phyloP scores from a whole-genome alignment of 2,113 vertebrate species.

The Empidonax alnorum region DNA sequence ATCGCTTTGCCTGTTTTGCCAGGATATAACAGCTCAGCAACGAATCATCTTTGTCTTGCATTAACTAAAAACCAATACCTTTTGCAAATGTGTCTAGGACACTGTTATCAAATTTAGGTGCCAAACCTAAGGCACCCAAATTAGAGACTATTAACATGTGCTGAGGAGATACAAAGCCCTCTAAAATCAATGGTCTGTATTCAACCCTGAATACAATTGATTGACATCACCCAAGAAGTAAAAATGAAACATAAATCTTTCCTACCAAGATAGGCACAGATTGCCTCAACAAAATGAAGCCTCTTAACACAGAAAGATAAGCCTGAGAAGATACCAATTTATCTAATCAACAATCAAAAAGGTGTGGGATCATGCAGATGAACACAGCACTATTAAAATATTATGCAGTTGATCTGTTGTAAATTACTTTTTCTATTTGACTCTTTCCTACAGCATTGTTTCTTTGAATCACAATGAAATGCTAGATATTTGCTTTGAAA shows the following conservation, averaged over 20 bases:
- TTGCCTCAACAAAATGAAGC: background rate
- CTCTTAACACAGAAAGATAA: background rate
- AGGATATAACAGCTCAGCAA: background rate
- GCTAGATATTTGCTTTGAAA: background rate
- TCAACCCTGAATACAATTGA: slow-evolving; percentile 30
- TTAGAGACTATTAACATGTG: background rate
- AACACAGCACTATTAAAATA: background rate
- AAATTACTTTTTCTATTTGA: background rate
- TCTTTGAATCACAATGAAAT: background rate
- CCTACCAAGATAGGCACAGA: background rate
- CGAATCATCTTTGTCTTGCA: background rate
- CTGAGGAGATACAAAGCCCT: slow-evolving; percentile 1
- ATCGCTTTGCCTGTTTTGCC: background rate
- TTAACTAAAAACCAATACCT: background rate
- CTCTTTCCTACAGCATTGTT: background rate
- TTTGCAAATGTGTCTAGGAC: background rate
- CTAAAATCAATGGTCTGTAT: slow-evolving; percentile 44
- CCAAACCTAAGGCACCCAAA: background rate
- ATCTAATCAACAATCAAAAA: background rate
- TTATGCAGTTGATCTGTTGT: background rate
- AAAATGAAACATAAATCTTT: slow-evolving; percentile 26
- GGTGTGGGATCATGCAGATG: background rate
- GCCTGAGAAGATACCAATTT: background rate
- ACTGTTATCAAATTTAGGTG: background rate
- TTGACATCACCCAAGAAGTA: background rate